Percentiles rank a stretch among this genome's conserved stretches.
phyloP scores from a whole-genome alignment of 2,797 vertebrate species.

The Xyrichtys novacula region DNA sequence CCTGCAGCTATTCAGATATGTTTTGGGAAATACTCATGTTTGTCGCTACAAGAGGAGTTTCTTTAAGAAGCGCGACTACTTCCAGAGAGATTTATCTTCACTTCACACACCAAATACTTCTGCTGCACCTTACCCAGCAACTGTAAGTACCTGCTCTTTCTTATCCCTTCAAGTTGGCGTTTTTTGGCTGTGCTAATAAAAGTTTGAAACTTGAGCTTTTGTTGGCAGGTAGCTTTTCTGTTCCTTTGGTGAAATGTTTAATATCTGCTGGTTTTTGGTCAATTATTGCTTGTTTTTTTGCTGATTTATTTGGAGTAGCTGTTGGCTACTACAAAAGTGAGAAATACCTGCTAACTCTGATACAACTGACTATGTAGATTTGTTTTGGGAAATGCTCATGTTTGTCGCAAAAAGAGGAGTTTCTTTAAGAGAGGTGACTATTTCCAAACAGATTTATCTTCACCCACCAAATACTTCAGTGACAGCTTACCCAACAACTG shows the following conservation, averaged over 20 bases:
- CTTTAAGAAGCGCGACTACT: not conserved
- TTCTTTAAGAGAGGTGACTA: too few species aligned
- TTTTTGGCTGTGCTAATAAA: not conserved
- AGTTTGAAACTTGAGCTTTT: too few species aligned
- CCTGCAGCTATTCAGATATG: too few species aligned
- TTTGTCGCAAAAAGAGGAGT: too few species aligned
- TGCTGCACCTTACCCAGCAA: not conserved
- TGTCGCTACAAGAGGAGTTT: not conserved
- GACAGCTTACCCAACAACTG: not conserved
- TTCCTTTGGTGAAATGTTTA: not conserved
- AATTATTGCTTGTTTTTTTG: not conserved
- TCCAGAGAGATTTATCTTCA: not conserved
- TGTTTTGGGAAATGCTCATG: too few species aligned
- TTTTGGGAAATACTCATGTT: not conserved
- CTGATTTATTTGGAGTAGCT: not conserved
- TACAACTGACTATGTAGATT: too few species aligned
- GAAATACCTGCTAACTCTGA: too few species aligned
- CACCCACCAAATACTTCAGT: not conserved
- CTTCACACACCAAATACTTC: not conserved
- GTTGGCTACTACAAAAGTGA: too few species aligned
- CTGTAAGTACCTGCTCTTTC: conserved; percentile 5
- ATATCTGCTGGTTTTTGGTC: not conserved
- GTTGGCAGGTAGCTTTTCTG: too few species aligned
- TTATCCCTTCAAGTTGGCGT: not conserved
- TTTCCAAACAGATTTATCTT: not conserved